Percentiles rank a stretch among this genome's conserved stretches.
phyloP scores from a whole-genome alignment of 2,888 invertebrate genomes.

The Apamea crenata region DNA sequence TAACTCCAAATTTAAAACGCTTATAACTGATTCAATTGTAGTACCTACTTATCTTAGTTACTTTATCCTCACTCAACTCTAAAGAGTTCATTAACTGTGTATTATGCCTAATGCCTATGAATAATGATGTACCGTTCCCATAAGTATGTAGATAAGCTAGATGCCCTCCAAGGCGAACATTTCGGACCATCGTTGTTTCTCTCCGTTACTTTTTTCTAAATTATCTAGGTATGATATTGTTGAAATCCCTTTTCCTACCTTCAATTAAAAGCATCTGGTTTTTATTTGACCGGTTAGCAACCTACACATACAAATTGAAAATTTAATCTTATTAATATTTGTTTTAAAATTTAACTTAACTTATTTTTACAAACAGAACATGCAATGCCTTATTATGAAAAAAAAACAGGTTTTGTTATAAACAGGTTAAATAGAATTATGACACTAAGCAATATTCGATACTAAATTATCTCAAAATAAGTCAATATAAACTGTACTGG shows the following conservation, averaged over 20 bases:
- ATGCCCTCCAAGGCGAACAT: constrained; percentile 55
- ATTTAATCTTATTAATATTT: background rate
- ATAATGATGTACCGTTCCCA: constrained; percentile 37
- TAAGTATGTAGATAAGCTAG: constrained; percentile 68
- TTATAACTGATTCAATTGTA: constrained; percentile 51
- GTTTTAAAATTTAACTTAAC: background rate
- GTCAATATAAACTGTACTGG: constrained; percentile 42
- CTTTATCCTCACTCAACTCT: constrained; percentile 34
- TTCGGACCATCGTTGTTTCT: constrained; percentile 25
- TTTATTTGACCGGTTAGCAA: background rate
- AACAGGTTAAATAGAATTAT: background rate
- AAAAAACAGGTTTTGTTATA: constrained; percentile 14
- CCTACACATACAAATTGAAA: constrained; percentile 17
- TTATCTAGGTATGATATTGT: background rate
- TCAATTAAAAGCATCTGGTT: background rate
- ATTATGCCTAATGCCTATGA: constrained; percentile 39
- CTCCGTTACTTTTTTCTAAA: background rate
- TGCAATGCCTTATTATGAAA: constrained; percentile 14
- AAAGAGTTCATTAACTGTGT: constrained; percentile 32
- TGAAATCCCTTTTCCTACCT: background rate
- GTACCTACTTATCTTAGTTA: constrained; percentile 38
- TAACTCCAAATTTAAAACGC: constrained; percentile 57
- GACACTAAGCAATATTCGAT: constrained; percentile 50
- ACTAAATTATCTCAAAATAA: constrained; percentile 18
- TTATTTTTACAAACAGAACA: background rate